Base-by-base conservation (phyloP, 2,797 vertebrate genomes). In the Gallinago solitaria region DNA sequence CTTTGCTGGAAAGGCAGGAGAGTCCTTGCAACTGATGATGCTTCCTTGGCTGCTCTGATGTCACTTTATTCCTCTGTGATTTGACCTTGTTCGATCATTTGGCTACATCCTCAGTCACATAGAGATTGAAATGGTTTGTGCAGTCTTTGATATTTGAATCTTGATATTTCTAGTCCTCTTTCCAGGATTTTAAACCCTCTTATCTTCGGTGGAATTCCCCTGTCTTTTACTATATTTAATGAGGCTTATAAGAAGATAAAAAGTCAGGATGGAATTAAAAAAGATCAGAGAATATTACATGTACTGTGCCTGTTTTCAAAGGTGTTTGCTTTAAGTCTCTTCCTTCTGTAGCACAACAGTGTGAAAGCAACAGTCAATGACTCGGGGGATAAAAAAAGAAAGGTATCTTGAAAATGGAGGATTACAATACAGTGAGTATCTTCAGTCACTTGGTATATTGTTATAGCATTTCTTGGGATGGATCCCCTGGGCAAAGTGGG, bases 61-160 rank as follows among this genome's bases (percentile, higher is more conserved):
- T 77, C 33, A 53, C 61, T 80, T 77, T 43, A 5, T 48, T 85
- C 56, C 20, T 1, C 19, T 20, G 15, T 56, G 14, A 32, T 37
- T 81, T 78, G 32, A 57, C 5, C 2, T 65, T 73, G 9, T 75
- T 73, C 21, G 3, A 59, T 63, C 28, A 47, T 87, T 84, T 82
- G n/a, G 4, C 47, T 67, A 17, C 23, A 60, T 70, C 32, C 24
- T 79, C 39, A 59, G 1, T 17, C 51, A 53, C 0, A 0, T 1
- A 57, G 48, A 69, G 47, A 67, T 13, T 51, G 43, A 14, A 76
- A 28, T 74, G 28, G 16, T 68, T 78, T 91, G 24, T 0, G 0
- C 25, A 11, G n/a, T 45, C 54, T 81, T 73, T 88, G 50, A 9
- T 86, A 45, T n/a, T 75, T 90, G 75, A 90, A 25, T 93, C 45